Base-by-base conservation (phyloP, 2,113 vertebrate species). In the Gnathonemus echidnorhynchus region DNA sequence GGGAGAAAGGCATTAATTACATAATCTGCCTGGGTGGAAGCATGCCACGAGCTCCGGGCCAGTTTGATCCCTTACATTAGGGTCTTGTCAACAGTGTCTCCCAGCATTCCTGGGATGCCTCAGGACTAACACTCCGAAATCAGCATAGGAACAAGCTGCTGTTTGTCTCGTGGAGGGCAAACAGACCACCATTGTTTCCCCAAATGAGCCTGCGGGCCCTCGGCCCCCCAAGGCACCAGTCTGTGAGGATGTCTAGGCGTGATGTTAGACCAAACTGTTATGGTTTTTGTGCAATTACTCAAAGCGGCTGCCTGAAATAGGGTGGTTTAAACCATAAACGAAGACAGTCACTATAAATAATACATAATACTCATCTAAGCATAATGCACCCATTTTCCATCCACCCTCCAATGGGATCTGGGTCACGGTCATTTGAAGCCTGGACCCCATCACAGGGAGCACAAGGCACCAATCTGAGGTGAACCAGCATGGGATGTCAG, bases 91-190 rank as follows among this genome's bases (percentile, higher is more conserved):
- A 46, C 77, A 90, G 90, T 91, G 91, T 92, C 92, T 88, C 84
- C 88, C 88, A 93, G 94, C 95, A 95, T 95, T 93, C 92, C 74
- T 91, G 91, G 93, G 91, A 93, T 94, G 91, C 56, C 91, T 89
- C 86, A 35, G n/a, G 90, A 88, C 89, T 90, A 88, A 92, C 15
- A 92, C 88, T 93, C 48, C 89, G 10, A 88, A 86, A 31, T 88
- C 6, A 87, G 91, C 90, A 93, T 80, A 86, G 89, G 91, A 94
- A 94, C 91, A 95, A 92, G 89, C 91, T 89, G 90, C 89, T 91
- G 89, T 94, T 93, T 94, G 92, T 93, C 87, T 84, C 46, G 11
- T 87, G 88, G 89, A 62, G 89, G 89, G 93, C 93, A 94, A 93
- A 93, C 92, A 93, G 86, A 50, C 88, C n/a, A 27, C 62, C 53